Evolutionary conservation across 2,888 invertebrate genomes (phyloP).

Genomic region (Drosophila meridiana): DNA sequence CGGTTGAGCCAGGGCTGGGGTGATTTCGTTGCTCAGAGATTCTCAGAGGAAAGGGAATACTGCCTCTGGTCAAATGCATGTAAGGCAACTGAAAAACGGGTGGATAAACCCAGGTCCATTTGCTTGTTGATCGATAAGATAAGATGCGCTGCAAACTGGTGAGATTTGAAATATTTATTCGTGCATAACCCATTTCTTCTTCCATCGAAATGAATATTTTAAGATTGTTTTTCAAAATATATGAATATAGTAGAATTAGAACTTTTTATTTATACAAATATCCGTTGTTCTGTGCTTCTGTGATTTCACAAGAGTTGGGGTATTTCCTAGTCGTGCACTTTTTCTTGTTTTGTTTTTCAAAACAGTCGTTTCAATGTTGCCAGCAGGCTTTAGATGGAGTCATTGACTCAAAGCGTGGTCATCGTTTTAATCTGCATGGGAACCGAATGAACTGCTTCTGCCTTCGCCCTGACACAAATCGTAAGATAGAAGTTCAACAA

Average conservation of each 20-base stretch:
- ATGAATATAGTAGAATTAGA: no score
- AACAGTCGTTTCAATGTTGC: not conserved
- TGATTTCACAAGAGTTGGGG: no score
- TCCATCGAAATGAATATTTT: no score
- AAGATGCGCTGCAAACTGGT: not conserved
- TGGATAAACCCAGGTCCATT: not conserved
- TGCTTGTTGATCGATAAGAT: not conserved
- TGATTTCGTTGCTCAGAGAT: not conserved
- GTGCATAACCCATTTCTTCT: not conserved
- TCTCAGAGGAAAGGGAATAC: not conserved
- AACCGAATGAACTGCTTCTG: conserved; percentile 56
- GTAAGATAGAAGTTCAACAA: conserved; percentile 19
- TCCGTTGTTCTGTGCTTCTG: not conserved
- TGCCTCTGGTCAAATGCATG: not conserved
- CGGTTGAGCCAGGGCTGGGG: conserved; percentile 12
- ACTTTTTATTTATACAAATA: no score
- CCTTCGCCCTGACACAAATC: conserved; percentile 18
- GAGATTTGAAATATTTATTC: not conserved
- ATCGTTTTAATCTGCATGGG: conserved; percentile 35
- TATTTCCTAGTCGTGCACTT: not conserved
- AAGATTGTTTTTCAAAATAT: no score
- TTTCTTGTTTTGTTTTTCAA: not conserved
- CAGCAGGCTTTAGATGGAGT: conserved; percentile 40
- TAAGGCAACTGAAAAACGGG: not conserved
- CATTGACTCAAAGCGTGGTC: conserved; percentile 64